A percentile compares a stretch with the other conserved stretches of the same genome.
phyloP scores from a whole-genome alignment of 2,113 vertebrate genomes.

The Alosa alosa region DNA sequence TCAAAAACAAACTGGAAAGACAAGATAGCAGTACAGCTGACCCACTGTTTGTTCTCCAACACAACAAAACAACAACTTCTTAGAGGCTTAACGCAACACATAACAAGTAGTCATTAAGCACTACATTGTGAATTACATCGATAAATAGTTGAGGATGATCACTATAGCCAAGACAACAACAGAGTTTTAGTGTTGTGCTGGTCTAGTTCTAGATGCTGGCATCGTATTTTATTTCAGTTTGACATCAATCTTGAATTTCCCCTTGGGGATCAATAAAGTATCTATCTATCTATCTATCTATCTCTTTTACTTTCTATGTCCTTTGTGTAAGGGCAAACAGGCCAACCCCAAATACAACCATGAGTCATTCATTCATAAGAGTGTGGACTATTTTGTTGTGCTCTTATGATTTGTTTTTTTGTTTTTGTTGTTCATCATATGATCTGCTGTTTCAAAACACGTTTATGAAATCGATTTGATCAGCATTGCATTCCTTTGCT shows the following conservation, averaged over 20 bases:
- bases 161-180: too few species aligned
- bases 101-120: background rate
- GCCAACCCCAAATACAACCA: too few species aligned
- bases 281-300: too few species aligned
- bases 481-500: background rate
- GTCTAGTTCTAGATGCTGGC: too few species aligned
- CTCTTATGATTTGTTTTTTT: background rate
- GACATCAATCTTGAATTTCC: too few species aligned
- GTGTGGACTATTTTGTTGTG: background rate
- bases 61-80: background rate
- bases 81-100: background rate
- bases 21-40: background rate
- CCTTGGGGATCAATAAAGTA: too few species aligned
- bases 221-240: too few species aligned
- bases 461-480: too few species aligned
- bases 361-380: background rate
- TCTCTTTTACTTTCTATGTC: too few species aligned
- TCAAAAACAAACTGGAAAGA: constrained; percentile 5
- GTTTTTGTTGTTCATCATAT: background rate
- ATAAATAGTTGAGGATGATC: background rate
- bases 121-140: background rate
- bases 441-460: too few species aligned
- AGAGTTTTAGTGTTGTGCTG: too few species aligned
- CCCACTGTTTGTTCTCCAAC: background rate
- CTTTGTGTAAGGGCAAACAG: background rate